Evolutionary conservation across 2,797 vertebrate genomes (phyloP), one percentile per base, ranked within the genome.

Genomic region (Callimico goeldii): DNA sequence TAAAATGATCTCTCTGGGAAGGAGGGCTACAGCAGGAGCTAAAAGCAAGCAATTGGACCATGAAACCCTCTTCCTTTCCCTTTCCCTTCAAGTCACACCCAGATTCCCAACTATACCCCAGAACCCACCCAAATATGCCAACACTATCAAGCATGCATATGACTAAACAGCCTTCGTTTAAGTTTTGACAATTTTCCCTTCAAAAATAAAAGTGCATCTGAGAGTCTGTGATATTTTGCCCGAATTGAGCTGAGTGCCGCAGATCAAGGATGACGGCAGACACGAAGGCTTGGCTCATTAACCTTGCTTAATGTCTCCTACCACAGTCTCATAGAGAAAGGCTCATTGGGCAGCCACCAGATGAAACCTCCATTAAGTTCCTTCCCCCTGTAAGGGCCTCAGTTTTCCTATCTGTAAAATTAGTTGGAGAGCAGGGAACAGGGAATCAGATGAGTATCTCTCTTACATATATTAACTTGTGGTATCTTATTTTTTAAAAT

Each of bases 341-440:
- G 79, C 85, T 97, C 96, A 97, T 87, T 81, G 90, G 67, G 95
- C 85, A 97, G 75, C 73, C 55, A 67, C 52, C 0, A 3, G 82
- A 79, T 22, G 93, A 93, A 90, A 92, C 57, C 39, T 83, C 39
- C 84, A 79, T 90, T 83, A 96, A 87, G 26, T 50, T 76, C 77
- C 61, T 88, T 79, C 84, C 33, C 39, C 46, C 28, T 8, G 1
- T 4, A n/a, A 20, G 41, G 48, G 73, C 73, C 97, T 97, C 95
- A 84, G 96, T 97, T 96, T 97, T 90, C 88, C 85, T 48, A 43
- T 87, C 70, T 95, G 28, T 80, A 94, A 95, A 90, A 72, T 82
- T n/a, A 93, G 46, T 12, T 87, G 24, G 76, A 52, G 36, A 84
- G 79, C 58, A 46, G 46, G 70, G 55, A 80, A 67, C 19, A 70